Percentiles rank a stretch among this genome's conserved stretches.
These are phyloP conservation scores for Drosophila niveifrons DNA, from an alignment of 2,888 invertebrate species.

Conservation along the genomic window DNA sequence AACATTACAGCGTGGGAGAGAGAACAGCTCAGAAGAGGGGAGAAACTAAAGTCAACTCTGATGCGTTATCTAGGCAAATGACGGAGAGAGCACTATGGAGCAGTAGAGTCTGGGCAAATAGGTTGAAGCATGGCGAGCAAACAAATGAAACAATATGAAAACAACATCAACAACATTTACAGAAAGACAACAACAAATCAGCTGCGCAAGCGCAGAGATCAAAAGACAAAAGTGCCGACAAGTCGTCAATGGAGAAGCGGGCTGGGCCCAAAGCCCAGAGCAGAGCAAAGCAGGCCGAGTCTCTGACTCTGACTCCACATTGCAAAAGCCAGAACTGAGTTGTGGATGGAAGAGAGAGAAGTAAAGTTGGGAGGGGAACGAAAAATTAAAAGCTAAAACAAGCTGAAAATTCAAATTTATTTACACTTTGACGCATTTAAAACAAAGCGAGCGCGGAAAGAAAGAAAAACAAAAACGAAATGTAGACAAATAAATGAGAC, in stretches of 20 bases:
- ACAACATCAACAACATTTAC: slow-evolving; percentile 69
- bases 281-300: not conserved
- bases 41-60: slow-evolving; percentile 2
- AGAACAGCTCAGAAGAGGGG: not conserved
- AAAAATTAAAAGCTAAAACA: slow-evolving; percentile 77
- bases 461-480: slow-evolving; percentile 57
- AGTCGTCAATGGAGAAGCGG: slow-evolving; percentile 15
- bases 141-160: slow-evolving; percentile 75
- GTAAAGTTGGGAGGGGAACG: slow-evolving; percentile 12
- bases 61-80: slow-evolving; percentile 59
- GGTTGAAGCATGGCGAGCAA: slow-evolving; percentile 52
- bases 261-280: slow-evolving; percentile 19
- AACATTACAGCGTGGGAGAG: slow-evolving; percentile 65
- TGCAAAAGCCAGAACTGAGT: slow-evolving; percentile 48
- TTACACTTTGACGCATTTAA: slow-evolving; percentile 82
- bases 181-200: slow-evolving; percentile 71
- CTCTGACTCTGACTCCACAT: slow-evolving; percentile 52
- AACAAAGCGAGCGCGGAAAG: slow-evolving; percentile 71
- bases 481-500: slow-evolving; percentile 77
- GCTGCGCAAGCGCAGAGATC: slow-evolving; percentile 82
- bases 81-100: slow-evolving; percentile 29
- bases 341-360: not conserved
- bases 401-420: slow-evolving; percentile 82
- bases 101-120: slow-evolving; percentile 55
- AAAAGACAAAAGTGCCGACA: slow-evolving; percentile 71